A percentile compares a stretch with the other conserved stretches of the same genome.
These are phyloP conservation scores for Glomeris marginata DNA, from an alignment of 2,888 invertebrate species.

Conservation along the genomic window DNA sequence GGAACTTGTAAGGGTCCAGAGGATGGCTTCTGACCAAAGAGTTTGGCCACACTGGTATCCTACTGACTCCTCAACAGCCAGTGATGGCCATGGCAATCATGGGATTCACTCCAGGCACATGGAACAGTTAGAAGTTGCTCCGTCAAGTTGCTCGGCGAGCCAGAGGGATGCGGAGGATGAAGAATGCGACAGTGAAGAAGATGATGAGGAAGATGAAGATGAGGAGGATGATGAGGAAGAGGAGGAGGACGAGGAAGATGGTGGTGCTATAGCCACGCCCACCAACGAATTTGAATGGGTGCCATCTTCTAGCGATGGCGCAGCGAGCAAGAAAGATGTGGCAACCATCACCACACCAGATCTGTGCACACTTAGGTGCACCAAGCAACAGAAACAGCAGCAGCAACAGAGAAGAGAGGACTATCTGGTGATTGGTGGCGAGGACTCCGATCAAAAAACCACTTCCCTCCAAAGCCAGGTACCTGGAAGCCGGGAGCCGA, in stretches of 20 bases:
- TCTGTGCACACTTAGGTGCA: not conserved
- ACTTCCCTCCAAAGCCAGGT: too few species aligned
- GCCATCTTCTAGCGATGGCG: not conserved
- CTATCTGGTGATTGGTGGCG: constrained; percentile 9
- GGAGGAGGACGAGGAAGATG: constrained; percentile 8
- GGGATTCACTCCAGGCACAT: too few species aligned
- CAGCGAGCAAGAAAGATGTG: not conserved
- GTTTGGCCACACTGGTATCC: too few species aligned
- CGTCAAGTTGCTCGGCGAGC: not conserved
- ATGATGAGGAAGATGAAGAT: constrained; percentile 9
- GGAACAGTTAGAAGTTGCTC: too few species aligned
- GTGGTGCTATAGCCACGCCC: constrained; percentile 6
- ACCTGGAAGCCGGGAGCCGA: too few species aligned
- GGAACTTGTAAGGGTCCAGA: too few species aligned
- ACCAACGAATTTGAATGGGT: constrained; percentile 13
- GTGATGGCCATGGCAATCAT: too few species aligned
- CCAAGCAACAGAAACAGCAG: not conserved
- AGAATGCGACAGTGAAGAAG: constrained; percentile 3
- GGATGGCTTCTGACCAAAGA: too few species aligned
- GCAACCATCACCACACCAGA: constrained; percentile 1
- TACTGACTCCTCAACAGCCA: too few species aligned
- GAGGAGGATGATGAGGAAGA: constrained; percentile 11
- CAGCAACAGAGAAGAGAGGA: constrained; percentile 5
- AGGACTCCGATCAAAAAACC: not conserved
- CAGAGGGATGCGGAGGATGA: not conserved